Conservation (phyloP, 2,888 invertebrate species). For the Listrodromus nycthemerus region DNA sequence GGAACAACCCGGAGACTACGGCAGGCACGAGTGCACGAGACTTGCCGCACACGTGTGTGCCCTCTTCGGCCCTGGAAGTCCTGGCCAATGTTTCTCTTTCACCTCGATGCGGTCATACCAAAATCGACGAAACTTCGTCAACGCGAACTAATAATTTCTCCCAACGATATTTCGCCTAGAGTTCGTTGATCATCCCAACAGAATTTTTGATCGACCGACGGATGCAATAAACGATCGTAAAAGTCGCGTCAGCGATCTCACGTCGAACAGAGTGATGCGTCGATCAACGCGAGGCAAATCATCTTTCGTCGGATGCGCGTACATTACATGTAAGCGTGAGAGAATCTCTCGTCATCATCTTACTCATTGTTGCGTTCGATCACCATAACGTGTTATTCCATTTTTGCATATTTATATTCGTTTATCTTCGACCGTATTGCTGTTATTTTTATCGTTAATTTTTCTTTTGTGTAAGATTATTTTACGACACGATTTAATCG, state of each 20-base stretch:
- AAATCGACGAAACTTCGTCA: not conserved
- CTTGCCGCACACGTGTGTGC: constrained; percentile 40
- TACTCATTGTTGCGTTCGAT: not conserved
- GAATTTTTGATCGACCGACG: not conserved
- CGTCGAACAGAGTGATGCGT: not conserved
- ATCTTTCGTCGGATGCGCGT: not conserved
- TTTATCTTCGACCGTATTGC: not conserved
- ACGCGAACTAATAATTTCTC: not conserved
- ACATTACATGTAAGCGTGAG: not conserved
- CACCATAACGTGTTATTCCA: not conserved
- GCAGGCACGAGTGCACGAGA: constrained; percentile 15
- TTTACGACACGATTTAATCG: not conserved
- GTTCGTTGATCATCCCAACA: not conserved
- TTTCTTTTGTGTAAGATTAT: constrained; percentile 1
- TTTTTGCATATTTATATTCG: constrained; percentile 4
- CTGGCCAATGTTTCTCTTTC: not conserved
- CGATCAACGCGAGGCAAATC: not conserved
- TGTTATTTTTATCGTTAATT: not conserved
- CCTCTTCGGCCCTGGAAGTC: not conserved
- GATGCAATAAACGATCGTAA: not conserved
- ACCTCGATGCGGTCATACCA: not conserved
- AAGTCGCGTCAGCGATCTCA: not conserved
- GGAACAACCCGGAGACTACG: not conserved
- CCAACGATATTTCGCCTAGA: not conserved
- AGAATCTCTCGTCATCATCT: not conserved